phyloP scores from a whole-genome alignment of 2,888 invertebrate genomes.

The Meteorus colon region DNA sequence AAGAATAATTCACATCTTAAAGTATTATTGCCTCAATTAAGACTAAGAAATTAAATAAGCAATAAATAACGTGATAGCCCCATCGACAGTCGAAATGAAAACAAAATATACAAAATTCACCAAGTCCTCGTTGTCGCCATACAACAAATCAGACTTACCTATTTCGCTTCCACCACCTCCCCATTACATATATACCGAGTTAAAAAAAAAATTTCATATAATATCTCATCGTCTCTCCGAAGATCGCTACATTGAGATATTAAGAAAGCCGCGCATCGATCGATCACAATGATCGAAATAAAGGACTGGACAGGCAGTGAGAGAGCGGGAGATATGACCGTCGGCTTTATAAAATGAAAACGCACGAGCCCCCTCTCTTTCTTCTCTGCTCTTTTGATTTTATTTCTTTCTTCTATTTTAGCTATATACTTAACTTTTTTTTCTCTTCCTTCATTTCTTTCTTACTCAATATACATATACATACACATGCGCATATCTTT shows the following conservation, averaged over 20 bases:
- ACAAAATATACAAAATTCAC: background rate
- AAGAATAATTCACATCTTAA: no score
- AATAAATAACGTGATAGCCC: no score
- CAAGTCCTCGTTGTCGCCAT: background rate
- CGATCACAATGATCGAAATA: conserved; percentile 42
- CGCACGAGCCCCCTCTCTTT: conserved; percentile 11
- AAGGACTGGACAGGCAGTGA: conserved; percentile 10
- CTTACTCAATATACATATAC: conserved; percentile 1
- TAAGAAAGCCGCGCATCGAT: conserved; percentile 44
- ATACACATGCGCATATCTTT: background rate
- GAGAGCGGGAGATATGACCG: conserved; percentile 8
- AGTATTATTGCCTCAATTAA: no score
- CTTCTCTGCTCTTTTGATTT: conserved; percentile 4
- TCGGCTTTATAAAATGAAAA: conserved; percentile 40
- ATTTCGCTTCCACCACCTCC: background rate
- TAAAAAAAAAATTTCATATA: conserved; percentile 33
- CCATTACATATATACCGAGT: background rate
- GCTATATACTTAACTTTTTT: background rate
- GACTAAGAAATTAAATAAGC: no score
- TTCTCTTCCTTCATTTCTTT: background rate
- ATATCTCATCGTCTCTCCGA: conserved; percentile 33
- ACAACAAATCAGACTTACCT: no score
- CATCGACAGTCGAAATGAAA: no score
- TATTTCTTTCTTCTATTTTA: conserved; percentile 16
- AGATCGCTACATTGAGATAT: conserved; percentile 48